These are phyloP conservation scores for Altica lythri DNA, from an alignment of 2,888 invertebrate species.

Conservation along the genomic window DNA sequence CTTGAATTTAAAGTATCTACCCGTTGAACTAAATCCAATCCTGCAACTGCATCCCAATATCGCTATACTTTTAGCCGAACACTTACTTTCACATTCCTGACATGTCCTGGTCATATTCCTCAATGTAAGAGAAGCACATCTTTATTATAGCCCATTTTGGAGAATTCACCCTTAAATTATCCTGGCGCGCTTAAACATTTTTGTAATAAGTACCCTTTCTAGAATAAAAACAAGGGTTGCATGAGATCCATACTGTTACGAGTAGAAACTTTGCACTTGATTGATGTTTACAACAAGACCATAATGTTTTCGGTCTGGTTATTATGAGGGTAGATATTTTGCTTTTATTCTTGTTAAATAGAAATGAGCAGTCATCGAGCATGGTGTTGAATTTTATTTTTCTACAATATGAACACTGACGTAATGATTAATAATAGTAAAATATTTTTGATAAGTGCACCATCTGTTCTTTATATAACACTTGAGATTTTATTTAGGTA, in stretches of 20 bases:
- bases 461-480: too few species aligned
- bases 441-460: too few species aligned
- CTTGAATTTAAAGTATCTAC: conserved; percentile 3
- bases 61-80: background rate
- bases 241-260: background rate
- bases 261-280: conserved; percentile 10
- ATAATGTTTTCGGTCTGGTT: background rate
- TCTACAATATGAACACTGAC: too few species aligned
- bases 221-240: conserved; percentile 10
- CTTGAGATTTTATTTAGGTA: too few species aligned
- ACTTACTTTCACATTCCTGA: conserved; percentile 4
- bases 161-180: conserved; percentile 12
- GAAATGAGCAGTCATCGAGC: too few species aligned
- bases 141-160: conserved; percentile 15
- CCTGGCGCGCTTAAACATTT: conserved; percentile 4
- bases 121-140: conserved; percentile 14
- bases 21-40: conserved; percentile 2
- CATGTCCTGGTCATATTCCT: conserved; percentile 17
- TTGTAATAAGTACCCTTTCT: conserved; percentile 5
- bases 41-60: conserved; percentile 8
- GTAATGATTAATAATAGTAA: too few species aligned
- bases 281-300: conserved; percentile 6
- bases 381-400: too few species aligned
- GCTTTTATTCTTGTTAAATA: too few species aligned
- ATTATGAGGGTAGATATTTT: too few species aligned